phyloP scores from a whole-genome alignment of 2,888 invertebrate species.

The Morpho helenor region DNA sequence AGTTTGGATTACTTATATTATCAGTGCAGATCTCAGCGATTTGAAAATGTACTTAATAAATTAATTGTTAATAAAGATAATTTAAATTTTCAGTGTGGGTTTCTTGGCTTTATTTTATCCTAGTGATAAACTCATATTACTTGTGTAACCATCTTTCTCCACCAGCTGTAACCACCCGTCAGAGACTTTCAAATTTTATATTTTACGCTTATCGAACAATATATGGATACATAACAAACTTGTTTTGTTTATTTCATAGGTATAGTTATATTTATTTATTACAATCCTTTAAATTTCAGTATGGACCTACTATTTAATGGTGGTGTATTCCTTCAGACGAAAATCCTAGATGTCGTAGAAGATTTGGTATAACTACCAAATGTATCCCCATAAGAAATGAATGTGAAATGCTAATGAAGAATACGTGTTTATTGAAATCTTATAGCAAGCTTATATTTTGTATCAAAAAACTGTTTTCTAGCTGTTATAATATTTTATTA shows the following conservation, averaged over 20 bases:
- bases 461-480: no score
- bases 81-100: constrained; percentile 37
- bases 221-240: constrained; percentile 8
- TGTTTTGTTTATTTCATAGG: constrained; percentile 18
- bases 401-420: background rate
- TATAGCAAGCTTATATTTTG: background rate
- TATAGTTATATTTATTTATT: constrained; percentile 5
- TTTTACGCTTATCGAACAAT: constrained; percentile 8
- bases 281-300: constrained; percentile 46
- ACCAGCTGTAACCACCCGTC: constrained; percentile 6
- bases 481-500: no score
- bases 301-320: constrained; percentile 57
- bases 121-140: constrained; percentile 31
- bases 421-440: background rate
- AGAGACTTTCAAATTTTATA: constrained; percentile 8
- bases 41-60: no score
- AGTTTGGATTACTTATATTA: no score
- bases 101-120: constrained; percentile 35
- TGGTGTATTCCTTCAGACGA: constrained; percentile 50
- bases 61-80: background rate
- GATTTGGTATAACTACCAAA: constrained; percentile 4
- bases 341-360: constrained; percentile 20
- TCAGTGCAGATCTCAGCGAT: no score
- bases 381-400: constrained; percentile 11
- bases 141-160: constrained; percentile 2